Evolutionary conservation across 64 coral and sea anemone genomes (phyloP), one percentile per base, ranked within the genome.

Genomic region (Actinia equina): DNA sequence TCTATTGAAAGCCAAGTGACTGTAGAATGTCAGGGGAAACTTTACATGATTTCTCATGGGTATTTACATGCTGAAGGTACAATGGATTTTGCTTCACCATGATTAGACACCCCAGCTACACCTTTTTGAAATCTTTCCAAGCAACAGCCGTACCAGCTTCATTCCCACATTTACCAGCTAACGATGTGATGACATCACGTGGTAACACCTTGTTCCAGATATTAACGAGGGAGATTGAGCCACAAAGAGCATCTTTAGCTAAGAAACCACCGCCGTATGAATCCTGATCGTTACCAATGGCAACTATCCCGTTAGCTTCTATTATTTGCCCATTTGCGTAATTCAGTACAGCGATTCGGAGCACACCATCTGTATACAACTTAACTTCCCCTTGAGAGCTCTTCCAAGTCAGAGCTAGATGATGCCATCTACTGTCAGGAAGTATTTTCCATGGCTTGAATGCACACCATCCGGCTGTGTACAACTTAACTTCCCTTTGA

Each of bases 331-430:
- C 88, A 1, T 49, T 77, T 43, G 22, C 52, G 10, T 91, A 77
- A 1, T 69, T 67, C 0, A 18, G 10, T 55, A 79, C 84, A 17
- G 23, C 51, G n/a, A 6, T 46, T 3, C 5, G 18, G 7, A 43
- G 1, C n/a, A 30, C 3, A 17, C 88, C 93, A 44, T 94, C 80
- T 9, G 84, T 82, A 64, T 84, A 94, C 45, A 94, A 22, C 53
- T 84, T 70, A 57, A 78, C 87, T 16, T 6, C 18, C 15, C 93
- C 93, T 7, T 88, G 23, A 0, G 37, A 26, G 53, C 77, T 94
- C 84, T 94, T 88, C 93, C 93, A 94, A 10, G 88, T 90, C 19
- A 90, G 51, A 13, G 80, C 88, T 9, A 94, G n/a, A 23, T 94
- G 93, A 79, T 94, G 88, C 93, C 93, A 94, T 12, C 19, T 19